A percentile compares a stretch with the other conserved stretches of the same genome.
phyloP scores from a whole-genome alignment of 35 echinoderm and acorn worm species.

The Hemicentrotus pulcherrimus region DNA sequence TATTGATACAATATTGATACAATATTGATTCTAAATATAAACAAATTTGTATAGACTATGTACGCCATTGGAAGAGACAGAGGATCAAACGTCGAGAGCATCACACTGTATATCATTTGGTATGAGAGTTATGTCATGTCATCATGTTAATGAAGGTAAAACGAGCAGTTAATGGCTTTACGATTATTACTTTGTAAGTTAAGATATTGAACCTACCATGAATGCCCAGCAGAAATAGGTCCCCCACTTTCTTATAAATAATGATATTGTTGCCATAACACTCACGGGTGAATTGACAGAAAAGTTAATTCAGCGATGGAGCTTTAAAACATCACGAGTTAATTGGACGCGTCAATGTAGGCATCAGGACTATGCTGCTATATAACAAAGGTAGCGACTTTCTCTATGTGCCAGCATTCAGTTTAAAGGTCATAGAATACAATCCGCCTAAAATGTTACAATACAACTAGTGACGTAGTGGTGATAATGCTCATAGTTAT shows the following conservation, averaged over 20 bases:
- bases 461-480: no score
- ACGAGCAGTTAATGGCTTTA: not conserved
- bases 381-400: no score
- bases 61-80: no score
- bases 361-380: not conserved
- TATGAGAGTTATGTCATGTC: not conserved
- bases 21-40: no score
- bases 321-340: not conserved
- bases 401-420: no score
- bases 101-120: not conserved
- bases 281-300: not conserved
- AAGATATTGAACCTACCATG: not conserved
- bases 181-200: not conserved
- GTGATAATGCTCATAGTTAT: not conserved
- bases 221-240: not conserved
- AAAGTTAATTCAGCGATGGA: not conserved
- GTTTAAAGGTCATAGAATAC: no score
- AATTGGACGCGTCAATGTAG: not conserved
- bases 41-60: no score
- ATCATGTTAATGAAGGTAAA: not conserved
- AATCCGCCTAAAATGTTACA: no score
- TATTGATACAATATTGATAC: no score
- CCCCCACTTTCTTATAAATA: not conserved
- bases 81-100: no score
- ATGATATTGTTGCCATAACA: not conserved